Percentiles rank a stretch among this genome's conserved stretches.
Conservation (phyloP, 2,888 invertebrate genomes). For the Andrena bicolor region DNA sequence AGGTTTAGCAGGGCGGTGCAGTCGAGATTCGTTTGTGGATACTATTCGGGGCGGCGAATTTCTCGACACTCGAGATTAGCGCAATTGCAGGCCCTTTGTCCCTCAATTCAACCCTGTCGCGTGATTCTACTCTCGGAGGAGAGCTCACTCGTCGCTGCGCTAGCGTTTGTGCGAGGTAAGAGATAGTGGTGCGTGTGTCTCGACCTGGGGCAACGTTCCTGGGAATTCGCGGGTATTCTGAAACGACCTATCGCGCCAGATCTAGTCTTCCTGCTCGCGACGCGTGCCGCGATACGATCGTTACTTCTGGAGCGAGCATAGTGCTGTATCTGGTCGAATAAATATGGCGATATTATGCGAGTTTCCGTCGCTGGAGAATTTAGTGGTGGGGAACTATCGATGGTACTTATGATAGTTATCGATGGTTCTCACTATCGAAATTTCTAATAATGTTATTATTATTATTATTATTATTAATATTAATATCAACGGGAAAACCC, state of each 20-base stretch:
- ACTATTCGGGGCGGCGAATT: constrained; percentile 1
- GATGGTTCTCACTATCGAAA: no score
- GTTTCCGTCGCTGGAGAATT: no score
- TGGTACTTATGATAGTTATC: no score
- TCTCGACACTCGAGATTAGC: constrained; percentile 20
- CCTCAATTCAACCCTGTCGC: constrained; percentile 46
- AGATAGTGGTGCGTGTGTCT: constrained; percentile 4
- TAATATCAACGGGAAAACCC: no score
- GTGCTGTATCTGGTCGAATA: background rate
- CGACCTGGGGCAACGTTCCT: constrained; percentile 70
- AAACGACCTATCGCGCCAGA: constrained; percentile 18
- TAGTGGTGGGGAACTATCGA: no score
- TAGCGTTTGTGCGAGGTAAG: constrained; percentile 46
- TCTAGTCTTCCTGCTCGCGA: constrained; percentile 20
- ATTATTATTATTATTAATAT: no score
- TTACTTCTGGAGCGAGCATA: background rate
- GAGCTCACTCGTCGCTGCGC: constrained; percentile 56
- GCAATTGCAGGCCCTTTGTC: constrained; percentile 31
- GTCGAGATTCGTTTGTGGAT: background rate
- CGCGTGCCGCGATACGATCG: constrained; percentile 9
- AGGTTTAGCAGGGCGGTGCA: no score
- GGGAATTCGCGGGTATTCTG: constrained; percentile 52
- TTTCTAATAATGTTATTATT: no score
- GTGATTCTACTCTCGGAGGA: constrained; percentile 50
- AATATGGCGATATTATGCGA: background rate